Percentiles rank a stretch among this genome's conserved stretches.
phyloP scores from a whole-genome alignment of 2,113 vertebrate species.

The Tragelaphus scriptus region DNA sequence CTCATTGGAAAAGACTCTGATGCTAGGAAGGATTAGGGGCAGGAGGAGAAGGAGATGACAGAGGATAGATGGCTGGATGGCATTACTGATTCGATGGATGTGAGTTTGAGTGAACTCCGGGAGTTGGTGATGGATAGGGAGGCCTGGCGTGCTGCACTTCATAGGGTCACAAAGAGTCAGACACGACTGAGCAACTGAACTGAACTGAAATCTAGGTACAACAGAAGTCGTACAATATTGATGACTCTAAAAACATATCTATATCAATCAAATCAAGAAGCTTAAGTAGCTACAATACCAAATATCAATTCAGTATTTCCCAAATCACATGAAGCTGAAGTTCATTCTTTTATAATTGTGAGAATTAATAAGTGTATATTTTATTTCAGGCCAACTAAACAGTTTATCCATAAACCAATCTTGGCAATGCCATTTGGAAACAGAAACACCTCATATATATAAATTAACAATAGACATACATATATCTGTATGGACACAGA shows the following conservation, averaged over 20 bases:
- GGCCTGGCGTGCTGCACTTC: too few species aligned
- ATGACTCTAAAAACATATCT: not conserved
- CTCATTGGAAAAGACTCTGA: too few species aligned
- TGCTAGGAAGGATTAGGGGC: too few species aligned
- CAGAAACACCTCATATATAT: not conserved
- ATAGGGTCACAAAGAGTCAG: too few species aligned
- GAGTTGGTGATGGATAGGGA: too few species aligned
- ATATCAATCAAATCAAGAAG: not conserved
- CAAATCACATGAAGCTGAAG: not conserved
- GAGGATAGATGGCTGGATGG: too few species aligned
- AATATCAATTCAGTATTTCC: not conserved
- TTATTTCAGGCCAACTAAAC: not conserved
- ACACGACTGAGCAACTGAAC: too few species aligned
- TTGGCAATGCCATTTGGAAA: not conserved
- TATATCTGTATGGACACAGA: not conserved
- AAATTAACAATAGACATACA: not conserved
- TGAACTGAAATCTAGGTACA: not conserved
- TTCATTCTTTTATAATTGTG: not conserved
- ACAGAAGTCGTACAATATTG: not conserved
- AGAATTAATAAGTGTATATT: not conserved
- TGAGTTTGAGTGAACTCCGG: too few species aligned
- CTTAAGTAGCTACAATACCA: not conserved
- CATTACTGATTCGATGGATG: too few species aligned
- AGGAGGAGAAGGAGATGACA: too few species aligned
- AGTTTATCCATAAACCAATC: not conserved